Evolutionary conservation across 2,797 vertebrate genomes (phyloP).

Genomic region (Sebastes itinus): DNA sequence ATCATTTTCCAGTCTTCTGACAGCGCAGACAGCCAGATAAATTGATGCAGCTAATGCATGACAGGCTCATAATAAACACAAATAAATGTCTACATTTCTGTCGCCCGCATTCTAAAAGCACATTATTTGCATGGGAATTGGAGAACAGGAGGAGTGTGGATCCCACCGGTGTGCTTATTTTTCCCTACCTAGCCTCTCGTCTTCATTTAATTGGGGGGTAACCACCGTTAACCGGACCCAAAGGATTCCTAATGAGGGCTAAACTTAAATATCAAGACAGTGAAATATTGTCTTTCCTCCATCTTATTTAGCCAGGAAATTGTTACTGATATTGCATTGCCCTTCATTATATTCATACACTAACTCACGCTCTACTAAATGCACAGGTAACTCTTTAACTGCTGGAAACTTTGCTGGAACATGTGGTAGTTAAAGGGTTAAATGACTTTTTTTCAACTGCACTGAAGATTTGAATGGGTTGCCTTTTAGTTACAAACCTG

Average conservation of each 20-base stretch:
- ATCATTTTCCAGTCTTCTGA: neutral
- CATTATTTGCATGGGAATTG: constrained; percentile 19
- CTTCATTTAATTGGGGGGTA: constrained; percentile 53
- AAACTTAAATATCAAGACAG: constrained; percentile 32
- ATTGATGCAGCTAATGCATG: constrained; percentile 6
- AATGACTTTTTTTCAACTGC: neutral
- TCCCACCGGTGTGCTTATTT: constrained; percentile 31
- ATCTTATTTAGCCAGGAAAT: neutral
- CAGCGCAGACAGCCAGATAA: neutral
- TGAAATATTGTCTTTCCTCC: constrained; percentile 7
- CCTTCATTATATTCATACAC: neutral
- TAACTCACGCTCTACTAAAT: neutral
- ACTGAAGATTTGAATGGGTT: neutral
- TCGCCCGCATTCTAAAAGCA: constrained; percentile 6
- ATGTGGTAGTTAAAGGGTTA: neutral
- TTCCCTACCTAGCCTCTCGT: constrained; percentile 29
- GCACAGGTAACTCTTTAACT: neutral
- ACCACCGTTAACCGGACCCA: constrained; percentile 51
- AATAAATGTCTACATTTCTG: constrained; percentile 16
- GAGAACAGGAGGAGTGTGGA: constrained; percentile 1
- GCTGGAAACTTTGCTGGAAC: neutral
- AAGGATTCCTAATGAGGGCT: constrained; percentile 41
- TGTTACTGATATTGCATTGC: neutral
- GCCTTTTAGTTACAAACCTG: neutral
- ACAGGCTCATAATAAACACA: constrained; percentile 15